Conservation (phyloP, 2,113 vertebrate genomes). For the Chaenocephalus aceratus region DNA sequence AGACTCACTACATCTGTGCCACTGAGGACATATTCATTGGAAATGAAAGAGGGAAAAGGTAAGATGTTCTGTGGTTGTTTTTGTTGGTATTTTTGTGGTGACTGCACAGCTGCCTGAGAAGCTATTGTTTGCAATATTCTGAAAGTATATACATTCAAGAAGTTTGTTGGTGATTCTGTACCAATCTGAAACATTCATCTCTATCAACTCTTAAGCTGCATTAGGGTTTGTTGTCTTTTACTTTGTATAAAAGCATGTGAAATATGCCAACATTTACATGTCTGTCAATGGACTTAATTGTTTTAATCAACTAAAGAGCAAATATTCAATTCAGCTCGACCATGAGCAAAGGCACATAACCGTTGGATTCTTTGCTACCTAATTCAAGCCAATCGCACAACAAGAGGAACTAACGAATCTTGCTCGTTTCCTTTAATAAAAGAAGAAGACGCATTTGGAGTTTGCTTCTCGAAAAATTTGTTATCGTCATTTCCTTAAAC, state of each 20-base stretch:
- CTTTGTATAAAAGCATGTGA: too few relatives aligned
- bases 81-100: neutral
- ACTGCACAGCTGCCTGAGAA: neutral
- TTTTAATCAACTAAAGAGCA: neutral
- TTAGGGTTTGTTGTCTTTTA: neutral
- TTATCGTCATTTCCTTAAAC: slow-evolving; percentile 15
- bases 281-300: neutral
- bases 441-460: neutral
- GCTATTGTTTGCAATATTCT: neutral
- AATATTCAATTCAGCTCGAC: neutral
- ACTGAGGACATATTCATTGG: slow-evolving; percentile 25
- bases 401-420: neutral
- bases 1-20: neutral
- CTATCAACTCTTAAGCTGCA: neutral
- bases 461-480: too few relatives aligned
- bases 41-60: slow-evolving; percentile 75
- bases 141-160: too few relatives aligned
- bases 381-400: neutral
- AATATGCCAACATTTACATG: neutral
- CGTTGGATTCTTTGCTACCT: neutral
- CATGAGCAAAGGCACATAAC: neutral
- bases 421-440: neutral
- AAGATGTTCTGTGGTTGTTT: slow-evolving; percentile 4
- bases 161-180: too few relatives aligned
- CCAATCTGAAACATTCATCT: neutral